Evolutionary conservation across 1,140 invertebrate species (phyloP).

Genomic region (Ips typographus): DNA sequence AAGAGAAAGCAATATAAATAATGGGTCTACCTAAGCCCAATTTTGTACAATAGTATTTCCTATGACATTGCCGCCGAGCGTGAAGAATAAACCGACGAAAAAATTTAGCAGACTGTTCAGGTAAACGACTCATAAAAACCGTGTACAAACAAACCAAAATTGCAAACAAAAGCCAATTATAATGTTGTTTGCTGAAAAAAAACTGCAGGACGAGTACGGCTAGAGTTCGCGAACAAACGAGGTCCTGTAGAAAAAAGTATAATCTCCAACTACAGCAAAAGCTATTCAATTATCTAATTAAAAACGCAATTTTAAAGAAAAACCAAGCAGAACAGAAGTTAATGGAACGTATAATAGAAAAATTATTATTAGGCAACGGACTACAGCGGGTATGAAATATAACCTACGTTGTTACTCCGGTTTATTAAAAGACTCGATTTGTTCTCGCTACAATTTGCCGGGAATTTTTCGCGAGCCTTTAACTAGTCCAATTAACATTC

Average conservation of each 20-base stretch:
- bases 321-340: slow-evolving; percentile 37
- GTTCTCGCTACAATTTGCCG: slow-evolving; percentile 16
- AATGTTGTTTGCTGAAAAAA: background rate
- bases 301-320: slow-evolving; percentile 39
- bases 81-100: slow-evolving; percentile 1
- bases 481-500: slow-evolving; percentile 25
- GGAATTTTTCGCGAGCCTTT: slow-evolving; percentile 16
- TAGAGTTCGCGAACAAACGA: background rate
- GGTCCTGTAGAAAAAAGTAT: slow-evolving; percentile 17
- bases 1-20: no score
- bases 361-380: slow-evolving; percentile 38
- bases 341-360: slow-evolving; percentile 41
- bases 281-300: slow-evolving; percentile 36
- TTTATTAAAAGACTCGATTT: slow-evolving; percentile 31
- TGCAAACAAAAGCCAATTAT: slow-evolving; percentile 14
- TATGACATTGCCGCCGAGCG: background rate
- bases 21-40: no score
- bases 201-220: slow-evolving; percentile 3
- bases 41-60: background rate
- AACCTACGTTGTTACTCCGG: slow-evolving; percentile 21
- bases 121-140: slow-evolving; percentile 19
- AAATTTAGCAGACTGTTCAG: slow-evolving; percentile 2
- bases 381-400: slow-evolving; percentile 21
- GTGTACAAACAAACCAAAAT: background rate
- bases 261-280: slow-evolving; percentile 2